phyloP scores from a whole-genome alignment of 2,113 vertebrate species.

The Arvicanthis niloticus region DNA sequence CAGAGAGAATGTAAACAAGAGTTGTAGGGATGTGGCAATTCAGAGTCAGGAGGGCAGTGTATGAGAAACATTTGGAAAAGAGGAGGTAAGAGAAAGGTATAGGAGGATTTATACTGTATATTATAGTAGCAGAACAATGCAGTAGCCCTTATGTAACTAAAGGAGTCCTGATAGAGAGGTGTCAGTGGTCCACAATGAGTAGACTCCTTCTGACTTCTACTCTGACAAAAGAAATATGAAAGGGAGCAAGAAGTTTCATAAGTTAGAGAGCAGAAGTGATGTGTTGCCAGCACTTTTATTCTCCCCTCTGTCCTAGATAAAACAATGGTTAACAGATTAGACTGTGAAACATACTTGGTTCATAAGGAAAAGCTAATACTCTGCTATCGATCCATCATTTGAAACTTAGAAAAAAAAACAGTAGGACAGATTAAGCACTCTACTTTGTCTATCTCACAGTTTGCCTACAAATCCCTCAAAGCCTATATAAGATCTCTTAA shows the following conservation, averaged over 20 bases:
- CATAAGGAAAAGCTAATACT: not conserved
- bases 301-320: not conserved
- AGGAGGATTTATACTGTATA: not conserved
- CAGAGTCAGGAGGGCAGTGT: not conserved
- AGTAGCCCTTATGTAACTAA: not conserved
- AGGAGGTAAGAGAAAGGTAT: not conserved
- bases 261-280: not conserved
- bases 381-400: not conserved
- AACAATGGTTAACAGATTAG: not conserved
- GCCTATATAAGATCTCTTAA: not conserved
- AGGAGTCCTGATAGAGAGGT: not conserved
- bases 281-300: not conserved
- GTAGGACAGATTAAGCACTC: not conserved
- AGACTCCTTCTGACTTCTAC: not conserved
- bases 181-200: not conserved
- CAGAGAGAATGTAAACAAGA: not conserved
- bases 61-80: not conserved
- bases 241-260: not conserved
- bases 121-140: not conserved
- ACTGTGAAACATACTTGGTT: not conserved
- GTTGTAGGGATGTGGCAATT: too few species aligned
- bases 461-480: not conserved
- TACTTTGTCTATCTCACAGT: not conserved
- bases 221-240: not conserved
- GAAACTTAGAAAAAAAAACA: not conserved